Conservation (phyloP, 2,113 vertebrate genomes). For the Falco punctatus region DNA sequence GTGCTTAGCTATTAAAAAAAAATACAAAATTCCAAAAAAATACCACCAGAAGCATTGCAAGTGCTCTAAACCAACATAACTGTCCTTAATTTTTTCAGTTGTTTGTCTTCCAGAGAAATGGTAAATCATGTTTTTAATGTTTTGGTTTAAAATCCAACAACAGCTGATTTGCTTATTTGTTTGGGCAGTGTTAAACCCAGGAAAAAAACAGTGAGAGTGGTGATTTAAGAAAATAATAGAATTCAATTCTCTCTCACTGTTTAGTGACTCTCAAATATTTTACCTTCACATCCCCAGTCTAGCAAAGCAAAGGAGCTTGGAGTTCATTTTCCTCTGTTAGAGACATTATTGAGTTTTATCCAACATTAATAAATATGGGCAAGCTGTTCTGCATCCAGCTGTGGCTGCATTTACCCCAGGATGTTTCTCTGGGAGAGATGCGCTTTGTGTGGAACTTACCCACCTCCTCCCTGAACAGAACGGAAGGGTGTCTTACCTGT, state of each 20-base stretch:
- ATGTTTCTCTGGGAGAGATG: neutral
- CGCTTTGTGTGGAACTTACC: neutral
- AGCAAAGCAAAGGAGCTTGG: neutral
- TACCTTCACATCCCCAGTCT: neutral
- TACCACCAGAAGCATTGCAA: neutral
- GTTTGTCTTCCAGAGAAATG: neutral
- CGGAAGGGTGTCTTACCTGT: accelerated
- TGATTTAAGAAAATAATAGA: neutral
- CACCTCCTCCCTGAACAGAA: neutral
- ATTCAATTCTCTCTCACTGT: neutral
- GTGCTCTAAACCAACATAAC: neutral
- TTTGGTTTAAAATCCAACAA: neutral
- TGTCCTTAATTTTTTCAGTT: neutral
- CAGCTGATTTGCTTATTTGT: neutral
- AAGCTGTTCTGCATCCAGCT: neutral
- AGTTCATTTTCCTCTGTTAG: neutral
- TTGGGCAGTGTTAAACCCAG: accelerated
- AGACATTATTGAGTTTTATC: neutral
- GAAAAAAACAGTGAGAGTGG: neutral
- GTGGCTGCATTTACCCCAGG: neutral
- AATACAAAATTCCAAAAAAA: neutral
- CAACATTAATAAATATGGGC: neutral
- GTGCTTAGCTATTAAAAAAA: neutral
- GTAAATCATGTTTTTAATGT: neutral
- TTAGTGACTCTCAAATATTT: neutral